phyloP scores from a whole-genome alignment of 1,140 invertebrate species.

The Bombus breviceps region DNA sequence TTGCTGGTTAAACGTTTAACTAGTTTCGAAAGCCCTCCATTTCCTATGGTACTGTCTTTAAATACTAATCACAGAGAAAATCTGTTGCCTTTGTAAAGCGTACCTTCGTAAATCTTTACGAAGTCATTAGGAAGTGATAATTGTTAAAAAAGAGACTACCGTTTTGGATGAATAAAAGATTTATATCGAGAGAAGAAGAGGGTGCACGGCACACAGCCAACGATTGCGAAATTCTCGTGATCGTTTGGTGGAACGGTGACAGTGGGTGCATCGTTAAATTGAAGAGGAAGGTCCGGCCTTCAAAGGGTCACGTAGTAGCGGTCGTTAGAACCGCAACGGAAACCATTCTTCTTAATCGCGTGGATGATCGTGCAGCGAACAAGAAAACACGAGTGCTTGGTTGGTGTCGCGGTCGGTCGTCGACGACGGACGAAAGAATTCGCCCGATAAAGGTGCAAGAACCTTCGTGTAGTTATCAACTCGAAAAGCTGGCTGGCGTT shows the following conservation, averaged over 20 bases:
- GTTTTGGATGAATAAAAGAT: neutral
- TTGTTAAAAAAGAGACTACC: neutral
- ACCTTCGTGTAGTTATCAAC: constrained; percentile 36
- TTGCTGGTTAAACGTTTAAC: constrained; percentile 30
- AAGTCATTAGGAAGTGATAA: neutral
- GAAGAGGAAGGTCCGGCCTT: neutral
- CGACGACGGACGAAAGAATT: constrained; percentile 24
- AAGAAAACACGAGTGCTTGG: constrained; percentile 5
- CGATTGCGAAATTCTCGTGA: no score
- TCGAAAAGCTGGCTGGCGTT: constrained; percentile 32
- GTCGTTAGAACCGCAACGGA: neutral
- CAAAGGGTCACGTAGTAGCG: neutral
- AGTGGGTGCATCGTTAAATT: constrained; percentile 7
- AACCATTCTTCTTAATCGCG: constrained; percentile 28
- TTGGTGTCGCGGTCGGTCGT: constrained; percentile 15
- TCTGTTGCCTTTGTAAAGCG: neutral
- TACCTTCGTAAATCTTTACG: neutral
- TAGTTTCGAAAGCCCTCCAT: constrained; percentile 19
- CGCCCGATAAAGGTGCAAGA: constrained; percentile 36
- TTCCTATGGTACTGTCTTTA: neutral
- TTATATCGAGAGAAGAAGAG: neutral
- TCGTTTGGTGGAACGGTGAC: neutral
- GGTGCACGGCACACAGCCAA: neutral
- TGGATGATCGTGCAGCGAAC: constrained; percentile 29
- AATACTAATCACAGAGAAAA: neutral